These are phyloP conservation scores for Ictalurus punctatus DNA, from an alignment of 2,113 vertebrate genomes.

Conservation along the genomic window DNA sequence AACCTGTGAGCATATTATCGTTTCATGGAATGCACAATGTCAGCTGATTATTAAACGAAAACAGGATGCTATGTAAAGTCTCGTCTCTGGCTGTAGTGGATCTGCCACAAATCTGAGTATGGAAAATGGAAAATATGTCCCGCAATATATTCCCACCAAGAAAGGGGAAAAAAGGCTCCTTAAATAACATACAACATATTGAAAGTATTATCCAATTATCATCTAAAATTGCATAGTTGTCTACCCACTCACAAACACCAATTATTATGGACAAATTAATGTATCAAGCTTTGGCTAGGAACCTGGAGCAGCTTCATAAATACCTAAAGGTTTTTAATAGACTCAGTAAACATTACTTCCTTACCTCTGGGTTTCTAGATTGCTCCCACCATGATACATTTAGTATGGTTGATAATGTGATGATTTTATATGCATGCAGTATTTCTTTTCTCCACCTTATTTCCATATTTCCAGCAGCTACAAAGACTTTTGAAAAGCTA, in stretches of 20 bases:
- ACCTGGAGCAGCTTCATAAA: constrained; percentile 22
- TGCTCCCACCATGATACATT: constrained; percentile 31
- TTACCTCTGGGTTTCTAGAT: constrained; percentile 42
- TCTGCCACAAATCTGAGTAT: not conserved
- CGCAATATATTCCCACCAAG: not conserved
- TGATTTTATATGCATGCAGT: constrained; percentile 18
- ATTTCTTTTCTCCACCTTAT: constrained; percentile 47
- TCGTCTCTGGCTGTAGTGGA: constrained; percentile 1
- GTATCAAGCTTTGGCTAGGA: constrained; percentile 46
- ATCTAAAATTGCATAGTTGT: constrained; percentile 51
- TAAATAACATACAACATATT: constrained; percentile 59
- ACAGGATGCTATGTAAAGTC: not conserved
- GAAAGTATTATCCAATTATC: constrained; percentile 62
- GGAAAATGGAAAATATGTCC: not conserved
- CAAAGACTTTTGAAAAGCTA: constrained; percentile 39
- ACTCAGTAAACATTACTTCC: constrained; percentile 41
- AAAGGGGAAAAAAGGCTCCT: constrained; percentile 13
- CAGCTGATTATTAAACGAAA: constrained; percentile 13
- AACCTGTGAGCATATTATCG: not conserved
- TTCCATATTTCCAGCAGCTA: constrained; percentile 56
- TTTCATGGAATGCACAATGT: not conserved
- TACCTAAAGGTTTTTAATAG: constrained; percentile 51
- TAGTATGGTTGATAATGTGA: constrained; percentile 40
- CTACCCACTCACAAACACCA: constrained; percentile 49
- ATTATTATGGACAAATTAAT: constrained; percentile 60